These are phyloP conservation scores for Alitta virens DNA, from an alignment of 2,888 invertebrate species.

Conservation along the genomic window DNA sequence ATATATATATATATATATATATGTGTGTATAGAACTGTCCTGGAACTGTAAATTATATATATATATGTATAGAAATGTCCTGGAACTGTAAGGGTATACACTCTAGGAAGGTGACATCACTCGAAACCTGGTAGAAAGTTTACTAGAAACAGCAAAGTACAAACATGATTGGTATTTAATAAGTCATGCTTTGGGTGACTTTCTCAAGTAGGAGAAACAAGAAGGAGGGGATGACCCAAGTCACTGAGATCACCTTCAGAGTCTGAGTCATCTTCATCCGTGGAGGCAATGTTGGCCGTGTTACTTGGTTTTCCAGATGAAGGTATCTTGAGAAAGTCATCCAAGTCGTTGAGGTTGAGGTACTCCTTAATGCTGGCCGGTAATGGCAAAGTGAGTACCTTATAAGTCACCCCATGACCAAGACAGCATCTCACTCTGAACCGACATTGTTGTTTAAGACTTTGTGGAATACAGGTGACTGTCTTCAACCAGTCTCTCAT, in stretches of 20 bases:
- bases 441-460: slow-evolving; percentile 11
- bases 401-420: slow-evolving; percentile 7
- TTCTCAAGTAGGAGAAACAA: not conserved
- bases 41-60: no score
- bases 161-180: no score
- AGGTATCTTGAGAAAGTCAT: not conserved
- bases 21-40: no score
- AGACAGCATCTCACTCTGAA: not conserved
- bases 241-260: slow-evolving; percentile 9
- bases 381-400: slow-evolving; percentile 3
- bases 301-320: not conserved
- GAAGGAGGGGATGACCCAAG: not conserved
- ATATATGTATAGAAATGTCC: no score
- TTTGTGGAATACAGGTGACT: slow-evolving; percentile 12
- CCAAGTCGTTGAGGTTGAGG: slow-evolving; percentile 6
- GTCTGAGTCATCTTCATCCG: slow-evolving; percentile 5
- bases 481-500: slow-evolving; percentile 19
- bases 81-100: no score
- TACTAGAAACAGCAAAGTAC: no score
- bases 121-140: no score
- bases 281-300: not conserved
- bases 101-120: no score
- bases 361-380: slow-evolving; percentile 7
- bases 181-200: no score
- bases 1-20: no score